Percentiles rank a stretch among this genome's conserved stretches.
Evolutionary conservation across 2,113 vertebrate genomes (phyloP).

Genomic region (Protomyctophum bolini): DNA sequence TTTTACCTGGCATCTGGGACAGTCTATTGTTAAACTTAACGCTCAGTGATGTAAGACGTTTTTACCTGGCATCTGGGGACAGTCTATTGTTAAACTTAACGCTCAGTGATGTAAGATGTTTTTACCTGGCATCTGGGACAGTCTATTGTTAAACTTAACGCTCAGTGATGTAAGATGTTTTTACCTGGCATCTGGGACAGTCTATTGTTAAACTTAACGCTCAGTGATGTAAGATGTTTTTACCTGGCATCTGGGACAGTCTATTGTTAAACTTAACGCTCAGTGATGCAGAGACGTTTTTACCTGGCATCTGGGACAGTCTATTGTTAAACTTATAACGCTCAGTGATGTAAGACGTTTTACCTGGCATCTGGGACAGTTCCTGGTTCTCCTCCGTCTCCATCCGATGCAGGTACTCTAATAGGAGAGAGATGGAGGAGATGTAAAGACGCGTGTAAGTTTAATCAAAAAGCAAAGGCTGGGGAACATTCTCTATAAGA

Average conservation of each 20-base stretch:
- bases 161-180: conserved; percentile 70
- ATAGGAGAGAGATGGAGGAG: conserved; percentile 64
- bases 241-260: no score
- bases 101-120: conserved; percentile 68
- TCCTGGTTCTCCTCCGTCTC: conserved; percentile 96
- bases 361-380: conserved; percentile 98
- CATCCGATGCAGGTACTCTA: conserved; percentile 95
- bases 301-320: no score
- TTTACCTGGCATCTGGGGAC: no score
- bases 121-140: no score
- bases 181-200: no score
- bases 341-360: conserved; percentile 74
- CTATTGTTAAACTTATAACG: conserved; percentile 10
- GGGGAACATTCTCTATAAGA: conserved; percentile 70
- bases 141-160: conserved; percentile 7
- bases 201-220: conserved; percentile 11
- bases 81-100: conserved; percentile 4
- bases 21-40: conserved; percentile 4
- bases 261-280: conserved; percentile 25
- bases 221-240: no score
- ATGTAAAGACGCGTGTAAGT: conserved; percentile 63
- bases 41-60: conserved; percentile 68
- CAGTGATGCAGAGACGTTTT: no score
- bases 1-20: no score
- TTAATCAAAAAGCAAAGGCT: conserved; percentile 74